These are phyloP conservation scores for Microplitis deprimator DNA, from an alignment of 2,888 invertebrate genomes.

Conservation along the genomic window DNA sequence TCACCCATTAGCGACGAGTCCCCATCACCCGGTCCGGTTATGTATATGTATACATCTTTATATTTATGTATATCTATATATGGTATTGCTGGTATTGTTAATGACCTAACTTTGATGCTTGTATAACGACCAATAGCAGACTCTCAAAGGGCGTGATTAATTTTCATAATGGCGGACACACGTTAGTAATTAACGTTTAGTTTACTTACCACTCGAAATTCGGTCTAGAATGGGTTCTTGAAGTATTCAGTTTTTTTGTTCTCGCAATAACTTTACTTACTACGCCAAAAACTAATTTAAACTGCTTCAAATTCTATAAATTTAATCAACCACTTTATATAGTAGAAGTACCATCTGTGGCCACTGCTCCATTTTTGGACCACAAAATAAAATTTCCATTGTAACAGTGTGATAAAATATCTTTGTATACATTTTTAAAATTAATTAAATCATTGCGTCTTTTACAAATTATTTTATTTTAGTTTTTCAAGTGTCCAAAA, in stretches of 20 bases:
- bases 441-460: no score
- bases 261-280: not conserved
- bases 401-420: no score
- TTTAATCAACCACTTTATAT: no score
- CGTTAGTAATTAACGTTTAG: constrained; percentile 46
- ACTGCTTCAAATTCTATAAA: not conserved
- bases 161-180: constrained; percentile 53
- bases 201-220: not conserved
- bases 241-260: not conserved
- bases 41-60: not conserved
- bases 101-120: constrained; percentile 39
- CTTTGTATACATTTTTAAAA: no score
- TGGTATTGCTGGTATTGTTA: constrained; percentile 34
- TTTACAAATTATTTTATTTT: no score
- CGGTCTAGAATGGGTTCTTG: not conserved
- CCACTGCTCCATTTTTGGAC: no score
- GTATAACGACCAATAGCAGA: constrained; percentile 50
- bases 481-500: no score
- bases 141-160: constrained; percentile 55
- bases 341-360: no score
- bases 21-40: not conserved
- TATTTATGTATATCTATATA: not conserved
- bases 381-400: no score
- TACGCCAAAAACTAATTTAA: not conserved
- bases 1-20: not conserved